Base-by-base conservation (phyloP, 1,140 invertebrate species). In the Belonocnema kinseyi region DNA sequence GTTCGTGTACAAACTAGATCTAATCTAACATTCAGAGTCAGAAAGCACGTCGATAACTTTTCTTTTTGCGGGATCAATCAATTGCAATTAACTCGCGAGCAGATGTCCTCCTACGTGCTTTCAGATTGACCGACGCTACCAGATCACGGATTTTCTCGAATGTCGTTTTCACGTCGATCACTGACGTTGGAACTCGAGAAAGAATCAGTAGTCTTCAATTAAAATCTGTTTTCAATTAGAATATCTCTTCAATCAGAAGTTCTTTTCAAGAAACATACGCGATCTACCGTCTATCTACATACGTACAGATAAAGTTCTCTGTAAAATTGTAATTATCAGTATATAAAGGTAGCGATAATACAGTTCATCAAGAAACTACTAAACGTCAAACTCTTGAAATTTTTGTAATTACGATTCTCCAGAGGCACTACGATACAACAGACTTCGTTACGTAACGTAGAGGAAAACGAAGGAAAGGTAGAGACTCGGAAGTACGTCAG, bases 401-500 rank as follows among this genome's bases (percentile, higher is more conserved):
- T 74, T 74, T 78, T 80, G 79, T 80, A 53, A 78, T 82, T 80
- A 79, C 81, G 77, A 79, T 76, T 70, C 50, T 80, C 77, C 76
- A 78, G 79, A 85, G 75, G 74, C 78, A 85, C 83, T 88, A 87
- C 81, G 79, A 75, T 85, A 86, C 75, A 81, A 81, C 66, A 82
- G 82, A 82, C 66, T 84, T 84, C 76, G 73, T 85, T 85, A 85
- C 82, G 86, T 87, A 83, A 85, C 82, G 86, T 86, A 85, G 83
- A 88, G 84, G 86, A 88, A 89, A 88, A 90, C 87, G 86, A 85
- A 90, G 88, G 87, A 87, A 84, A 83, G 89, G 85, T 90, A 85
- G 85, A 90, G 85, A 87, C 85, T 90, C 86, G 87, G 87, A 91
- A 88, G 88, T 91, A 88, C 88, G 88, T 88, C 90, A 87, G 85